Evolutionary conservation across 2,113 vertebrate species (phyloP), one percentile per base, ranked within the genome.

Genomic region (Catharus minimus): DNA sequence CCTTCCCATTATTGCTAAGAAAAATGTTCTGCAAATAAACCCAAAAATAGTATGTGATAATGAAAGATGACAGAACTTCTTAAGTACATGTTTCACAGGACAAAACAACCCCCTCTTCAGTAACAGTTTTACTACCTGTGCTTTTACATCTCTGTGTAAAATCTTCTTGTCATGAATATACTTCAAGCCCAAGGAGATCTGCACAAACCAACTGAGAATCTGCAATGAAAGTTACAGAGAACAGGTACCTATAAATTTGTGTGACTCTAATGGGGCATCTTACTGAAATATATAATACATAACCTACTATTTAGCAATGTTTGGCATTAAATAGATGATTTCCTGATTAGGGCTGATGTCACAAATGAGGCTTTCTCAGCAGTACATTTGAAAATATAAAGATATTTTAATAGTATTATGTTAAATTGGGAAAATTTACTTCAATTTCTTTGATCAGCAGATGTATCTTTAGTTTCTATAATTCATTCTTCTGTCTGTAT

Each of bases 121-220:
- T 80, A 41, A 52, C 27, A 39, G 23, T 82, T 57, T 77, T 74
- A 80, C 32, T 98, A 99, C 99, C 98, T 99, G 98, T 74, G 98
- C 41, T 94, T 99, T 99, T 91, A 99, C 97, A 96, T 99, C 99
- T 96, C 99, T 98, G 95, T 99, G 99, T 49, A 99, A 97, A 81
- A 99, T 95, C 95, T 99, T 99, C 94, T 97, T 97, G 97, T 99
- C 98, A 2, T 99, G 99, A 94, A 99, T 98, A 96, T 99, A 97
- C 92, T 99, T 99, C 88, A 99, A 96, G 33, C 98, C 99, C 88
- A 99, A 96, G 83, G 98, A 99, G 94, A 99, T 99, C 96, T 99
- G 99, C 77, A 99, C 97, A 89, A 99, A 99, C 98, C 99, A 99
- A 92, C 90, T 93, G 78, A 99, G 74, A 52, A 99, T 97, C 99